Evolutionary conservation across 2,888 invertebrate species (phyloP).

Genomic region (Platycheirus rosarum): DNA sequence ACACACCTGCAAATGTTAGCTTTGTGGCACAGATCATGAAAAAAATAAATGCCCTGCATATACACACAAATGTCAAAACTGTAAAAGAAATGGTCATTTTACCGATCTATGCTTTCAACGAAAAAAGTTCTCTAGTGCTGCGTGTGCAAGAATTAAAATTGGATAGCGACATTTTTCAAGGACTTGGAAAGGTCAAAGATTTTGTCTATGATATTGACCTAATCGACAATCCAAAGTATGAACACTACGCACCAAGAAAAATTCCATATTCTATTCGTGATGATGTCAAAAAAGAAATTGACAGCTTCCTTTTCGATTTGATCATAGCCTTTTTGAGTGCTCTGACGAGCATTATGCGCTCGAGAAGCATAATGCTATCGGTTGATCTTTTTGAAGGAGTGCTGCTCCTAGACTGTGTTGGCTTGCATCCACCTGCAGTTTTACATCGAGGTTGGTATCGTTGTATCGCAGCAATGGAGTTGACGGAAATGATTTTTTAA

Average conservation of each 20-base stretch:
- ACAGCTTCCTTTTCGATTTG: no score
- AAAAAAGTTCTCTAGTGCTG: conserved; percentile 15
- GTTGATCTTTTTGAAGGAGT: conserved; percentile 78
- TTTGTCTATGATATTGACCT: conserved; percentile 34
- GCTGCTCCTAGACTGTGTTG: conserved; percentile 47
- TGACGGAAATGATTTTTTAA: conserved; percentile 56
- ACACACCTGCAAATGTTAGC: conserved; percentile 4
- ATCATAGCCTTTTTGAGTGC: no score
- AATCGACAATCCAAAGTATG: conserved; percentile 57
- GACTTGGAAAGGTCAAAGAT: conserved; percentile 27
- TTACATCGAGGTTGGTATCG: conserved; percentile 73
- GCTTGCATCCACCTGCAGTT: conserved; percentile 52
- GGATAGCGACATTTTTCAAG: conserved; percentile 10
- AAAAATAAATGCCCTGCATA: conserved; percentile 23
- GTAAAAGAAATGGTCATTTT: conserved; percentile 9
- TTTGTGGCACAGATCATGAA: conserved; percentile 15
- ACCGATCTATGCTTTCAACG: conserved; percentile 24
- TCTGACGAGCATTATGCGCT: no score
- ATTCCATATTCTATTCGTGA: conserved; percentile 59
- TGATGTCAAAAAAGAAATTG: conserved; percentile 56
- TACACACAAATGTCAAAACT: conserved; percentile 13
- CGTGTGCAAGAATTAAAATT: conserved; percentile 12
- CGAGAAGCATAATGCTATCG: conserved; percentile 76
- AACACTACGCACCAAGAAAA: conserved; percentile 53
- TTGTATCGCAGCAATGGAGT: conserved; percentile 76